phyloP scores from a whole-genome alignment of 2,888 invertebrate genomes.

The Pemphredon lugubris region DNA sequence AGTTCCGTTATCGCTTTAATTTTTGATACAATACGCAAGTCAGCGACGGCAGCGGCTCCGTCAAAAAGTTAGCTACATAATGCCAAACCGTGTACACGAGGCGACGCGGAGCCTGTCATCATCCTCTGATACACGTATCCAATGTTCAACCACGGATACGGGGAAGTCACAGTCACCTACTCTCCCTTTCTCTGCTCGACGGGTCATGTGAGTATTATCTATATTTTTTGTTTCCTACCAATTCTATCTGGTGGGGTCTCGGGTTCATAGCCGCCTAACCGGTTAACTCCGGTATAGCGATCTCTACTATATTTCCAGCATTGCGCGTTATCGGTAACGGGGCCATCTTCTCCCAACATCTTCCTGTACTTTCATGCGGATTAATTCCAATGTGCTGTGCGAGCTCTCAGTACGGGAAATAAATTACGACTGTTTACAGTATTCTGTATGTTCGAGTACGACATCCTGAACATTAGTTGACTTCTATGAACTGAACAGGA shows the following conservation, averaged over 20 bases:
- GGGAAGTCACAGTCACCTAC: neutral
- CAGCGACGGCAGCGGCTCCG: too few relatives aligned
- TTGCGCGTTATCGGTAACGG: conserved; percentile 18
- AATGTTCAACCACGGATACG: neutral
- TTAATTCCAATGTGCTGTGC: too few relatives aligned
- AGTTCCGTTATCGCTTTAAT: too few relatives aligned
- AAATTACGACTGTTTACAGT: too few relatives aligned
- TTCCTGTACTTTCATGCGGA: conserved; percentile 11
- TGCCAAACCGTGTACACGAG: too few relatives aligned
- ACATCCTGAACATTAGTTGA: too few relatives aligned
- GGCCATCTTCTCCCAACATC: conserved; percentile 15
- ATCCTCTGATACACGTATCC: neutral
- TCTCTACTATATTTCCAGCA: conserved; percentile 6
- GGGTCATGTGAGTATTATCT: conserved; percentile 58
- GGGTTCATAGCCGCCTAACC: conserved; percentile 56
- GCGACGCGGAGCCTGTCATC: too few relatives aligned
- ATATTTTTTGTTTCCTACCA: conserved; percentile 22
- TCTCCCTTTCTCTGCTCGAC: neutral
- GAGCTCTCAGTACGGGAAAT: too few relatives aligned
- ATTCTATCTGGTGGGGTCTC: conserved; percentile 46
- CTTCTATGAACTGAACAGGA: too few relatives aligned
- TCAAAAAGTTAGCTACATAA: too few relatives aligned
- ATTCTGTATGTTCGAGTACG: too few relatives aligned
- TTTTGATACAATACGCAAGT: too few relatives aligned
- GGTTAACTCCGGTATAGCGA: conserved; percentile 39